Base-by-base conservation (phyloP, 1,140 invertebrate species). In the Rhizoglyphus robini region DNA sequence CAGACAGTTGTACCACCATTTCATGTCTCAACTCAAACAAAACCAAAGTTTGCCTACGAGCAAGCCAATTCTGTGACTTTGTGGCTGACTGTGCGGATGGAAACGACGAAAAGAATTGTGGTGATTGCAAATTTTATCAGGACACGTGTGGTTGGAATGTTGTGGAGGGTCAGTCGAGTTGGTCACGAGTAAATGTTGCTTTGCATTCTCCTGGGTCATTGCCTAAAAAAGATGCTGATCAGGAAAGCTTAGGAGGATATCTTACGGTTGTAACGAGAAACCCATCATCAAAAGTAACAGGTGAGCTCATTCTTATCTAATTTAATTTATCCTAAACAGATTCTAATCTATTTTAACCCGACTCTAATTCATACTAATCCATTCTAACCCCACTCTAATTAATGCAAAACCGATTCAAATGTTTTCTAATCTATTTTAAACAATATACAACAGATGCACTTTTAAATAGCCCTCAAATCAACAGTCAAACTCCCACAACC, bases 41-140 rank as follows among this genome's bases (percentile, higher is more conserved):
- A 3, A 3, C 31, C 11, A 60, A 34, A 20, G 36, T 60, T 2
- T 60, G 58, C 36, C 27, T 60, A 20, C 18, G 8, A 11, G 58
- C 3, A 20, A 13, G 23, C 3, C 15, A 60, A n/a, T n/a, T 60
- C 20, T 60, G 58, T 46, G 58, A 60, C 36, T 60, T 34, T 46
- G n/a, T 38, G 23, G 32, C 31, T 34, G 15, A 60, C 13, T 60
- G 58, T 46, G 36, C 31, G 36, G 27, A 46, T 32, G 38, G 38
- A 23, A n/a, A 18, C 13, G 58, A 60, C 29, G 58, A 60, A 46
- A 13, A 60, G 29, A 15, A 30, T 11, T 60, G 58, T 46, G 58
- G 58, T 46, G 25, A 48, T n/a, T 69, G 68, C 25, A 46, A 62
- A n/a, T 69, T 69, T 63, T 63, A 69, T 46, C 41, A 65, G 4